These are phyloP conservation scores for Cavia aperea DNA, from an alignment of 2,113 vertebrate species.

Conservation along the genomic window DNA sequence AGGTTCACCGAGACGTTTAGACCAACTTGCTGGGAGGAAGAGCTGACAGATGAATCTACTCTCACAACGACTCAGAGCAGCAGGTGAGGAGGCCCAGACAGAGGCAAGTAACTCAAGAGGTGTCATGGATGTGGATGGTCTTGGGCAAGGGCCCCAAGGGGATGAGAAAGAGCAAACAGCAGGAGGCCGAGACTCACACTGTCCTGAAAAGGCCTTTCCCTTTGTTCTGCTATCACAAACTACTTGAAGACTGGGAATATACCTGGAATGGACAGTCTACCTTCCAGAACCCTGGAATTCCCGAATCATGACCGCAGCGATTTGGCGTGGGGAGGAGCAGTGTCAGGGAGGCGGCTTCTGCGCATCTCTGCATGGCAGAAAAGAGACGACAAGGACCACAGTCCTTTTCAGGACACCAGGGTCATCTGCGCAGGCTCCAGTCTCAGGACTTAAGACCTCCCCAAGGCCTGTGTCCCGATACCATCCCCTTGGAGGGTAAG, in stretches of 20 bases:
- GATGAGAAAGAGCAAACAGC: background rate
- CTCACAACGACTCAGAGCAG: background rate
- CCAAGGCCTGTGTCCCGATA: background rate
- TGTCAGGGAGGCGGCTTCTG: background rate
- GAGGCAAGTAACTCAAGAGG: too few species aligned
- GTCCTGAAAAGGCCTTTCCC: background rate
- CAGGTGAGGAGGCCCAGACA: background rate
- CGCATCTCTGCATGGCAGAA: too few species aligned
- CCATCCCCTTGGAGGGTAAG: background rate
- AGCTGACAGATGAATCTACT: background rate
- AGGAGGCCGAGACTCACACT: rapidly evolving
- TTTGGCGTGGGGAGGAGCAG: rapidly evolving
- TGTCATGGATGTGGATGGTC: too few species aligned
- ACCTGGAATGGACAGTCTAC: too few species aligned
- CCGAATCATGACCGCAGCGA: too few species aligned
- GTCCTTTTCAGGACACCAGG: too few species aligned
- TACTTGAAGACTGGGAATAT: too few species aligned
- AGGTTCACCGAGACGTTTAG: too few species aligned
- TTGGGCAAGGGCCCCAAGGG: too few species aligned
- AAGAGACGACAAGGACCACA: background rate
- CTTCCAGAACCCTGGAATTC: background rate
- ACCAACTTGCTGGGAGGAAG: background rate
- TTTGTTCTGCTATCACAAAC: background rate
- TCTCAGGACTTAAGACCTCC: too few species aligned
- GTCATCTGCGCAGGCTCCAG: rapidly evolving